Evolutionary conservation across 2,888 invertebrate genomes (phyloP).

Genomic region (Agrenia bidenticulata): DNA sequence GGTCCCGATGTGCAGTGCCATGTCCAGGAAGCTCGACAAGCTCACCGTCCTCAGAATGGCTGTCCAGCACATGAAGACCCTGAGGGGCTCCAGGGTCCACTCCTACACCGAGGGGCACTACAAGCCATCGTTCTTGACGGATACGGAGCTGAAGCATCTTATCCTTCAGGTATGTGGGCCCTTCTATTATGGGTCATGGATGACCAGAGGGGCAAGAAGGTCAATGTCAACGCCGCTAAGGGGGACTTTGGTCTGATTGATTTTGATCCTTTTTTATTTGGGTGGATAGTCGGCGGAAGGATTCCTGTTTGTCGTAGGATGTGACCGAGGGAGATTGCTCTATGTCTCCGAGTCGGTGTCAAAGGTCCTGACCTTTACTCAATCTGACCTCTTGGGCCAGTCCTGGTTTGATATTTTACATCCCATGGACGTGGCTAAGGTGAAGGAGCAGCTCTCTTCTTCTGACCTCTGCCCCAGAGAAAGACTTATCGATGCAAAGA

Average conservation of each 20-base stretch:
- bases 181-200: no score
- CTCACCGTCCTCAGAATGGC: conserved; percentile 86
- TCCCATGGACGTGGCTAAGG: conserved; percentile 90
- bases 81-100: conserved; percentile 67
- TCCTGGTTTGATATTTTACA: conserved; percentile 92
- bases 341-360: conserved; percentile 88
- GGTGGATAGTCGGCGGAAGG: conserved; percentile 76
- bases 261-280: no score
- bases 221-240: no score
- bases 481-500: conserved; percentile 87
- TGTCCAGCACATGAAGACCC: conserved; percentile 84
- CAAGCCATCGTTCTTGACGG: conserved; percentile 78
- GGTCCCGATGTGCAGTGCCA: conserved; percentile 91
- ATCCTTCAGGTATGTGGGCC: conserved; percentile 71
- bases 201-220: no score
- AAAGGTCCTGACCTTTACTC: conserved; percentile 76
- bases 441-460: conserved; percentile 90
- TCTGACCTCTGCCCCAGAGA: conserved; percentile 85
- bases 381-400: conserved; percentile 85
- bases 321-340: conserved; percentile 84
- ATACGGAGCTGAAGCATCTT: conserved; percentile 81
- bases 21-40: conserved; percentile 91
- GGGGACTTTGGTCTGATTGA: no score
- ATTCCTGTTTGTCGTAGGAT: conserved; percentile 88
- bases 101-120: conserved; percentile 74